Conservation (phyloP, 2,113 vertebrate genomes). For the Coturnix japonica region DNA sequence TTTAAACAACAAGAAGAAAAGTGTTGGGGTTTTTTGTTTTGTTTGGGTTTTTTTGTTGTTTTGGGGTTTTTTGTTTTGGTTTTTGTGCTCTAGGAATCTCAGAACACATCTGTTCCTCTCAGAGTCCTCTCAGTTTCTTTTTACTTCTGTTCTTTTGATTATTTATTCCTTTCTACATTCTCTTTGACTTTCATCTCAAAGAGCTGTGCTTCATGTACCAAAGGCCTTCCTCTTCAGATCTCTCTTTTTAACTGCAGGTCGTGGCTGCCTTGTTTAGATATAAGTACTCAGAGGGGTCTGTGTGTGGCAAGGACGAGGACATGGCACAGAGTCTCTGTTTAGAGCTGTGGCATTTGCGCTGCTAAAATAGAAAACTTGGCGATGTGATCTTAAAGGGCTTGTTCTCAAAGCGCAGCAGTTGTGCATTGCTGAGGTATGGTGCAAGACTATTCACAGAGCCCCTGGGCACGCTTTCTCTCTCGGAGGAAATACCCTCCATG, state of each 20-base stretch:
- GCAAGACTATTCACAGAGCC: not conserved
- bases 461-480: not conserved
- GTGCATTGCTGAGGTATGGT: not conserved
- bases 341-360: not conserved
- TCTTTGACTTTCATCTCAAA: constrained; percentile 36
- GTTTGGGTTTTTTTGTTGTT: too few relatives aligned
- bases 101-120: not conserved
- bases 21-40: not conserved
- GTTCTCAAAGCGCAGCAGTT: not conserved
- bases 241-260: not conserved
- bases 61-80: not conserved
- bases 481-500: not conserved
- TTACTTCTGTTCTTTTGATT: constrained; percentile 43
- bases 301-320: not conserved
- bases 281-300: not conserved
- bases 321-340: not conserved
- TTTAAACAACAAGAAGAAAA: not conserved
- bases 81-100: not conserved
- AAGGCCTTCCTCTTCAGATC: constrained; percentile 17
- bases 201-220: not conserved
- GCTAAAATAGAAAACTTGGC: accelerated
- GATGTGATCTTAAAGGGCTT: not conserved
- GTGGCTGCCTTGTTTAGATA: not conserved
- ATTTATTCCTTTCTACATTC: constrained; percentile 56
- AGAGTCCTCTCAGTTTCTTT: not conserved